Evolutionary conservation across 1,140 invertebrate species (phyloP).

Genomic region (Charaxes varanes): DNA sequence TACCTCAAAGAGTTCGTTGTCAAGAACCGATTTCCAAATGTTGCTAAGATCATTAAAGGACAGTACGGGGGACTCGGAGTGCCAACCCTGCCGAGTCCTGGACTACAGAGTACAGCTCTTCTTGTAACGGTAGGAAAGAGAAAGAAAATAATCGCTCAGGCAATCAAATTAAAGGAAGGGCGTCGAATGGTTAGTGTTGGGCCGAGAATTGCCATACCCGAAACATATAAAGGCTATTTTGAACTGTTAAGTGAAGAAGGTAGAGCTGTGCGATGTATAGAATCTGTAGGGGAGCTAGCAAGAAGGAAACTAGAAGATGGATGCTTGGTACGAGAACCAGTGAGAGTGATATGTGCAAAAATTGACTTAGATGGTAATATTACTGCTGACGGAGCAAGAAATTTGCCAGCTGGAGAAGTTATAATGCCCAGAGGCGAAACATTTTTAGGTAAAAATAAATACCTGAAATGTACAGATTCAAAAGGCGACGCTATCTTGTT

Average conservation of each 20-base stretch:
- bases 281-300: slow-evolving; percentile 88
- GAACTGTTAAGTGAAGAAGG: slow-evolving; percentile 96
- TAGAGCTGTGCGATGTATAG: slow-evolving; percentile 89
- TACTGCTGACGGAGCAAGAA: slow-evolving; percentile 83
- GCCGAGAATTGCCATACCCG: slow-evolving; percentile 90
- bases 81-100: slow-evolving; percentile 87
- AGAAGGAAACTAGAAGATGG: slow-evolving; percentile 85
- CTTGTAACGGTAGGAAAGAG: slow-evolving; percentile 88
- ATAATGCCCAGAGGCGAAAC: slow-evolving; percentile 84
- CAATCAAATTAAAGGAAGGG: slow-evolving; percentile 93
- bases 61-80: slow-evolving; percentile 92
- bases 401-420: slow-evolving; percentile 85
- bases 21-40: slow-evolving; percentile 86
- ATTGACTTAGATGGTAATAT: slow-evolving; percentile 78
- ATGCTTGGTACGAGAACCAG: slow-evolving; percentile 89
- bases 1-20: slow-evolving; percentile 87
- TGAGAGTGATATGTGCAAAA: slow-evolving; percentile 86
- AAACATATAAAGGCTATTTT: slow-evolving; percentile 93
- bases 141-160: slow-evolving; percentile 91
- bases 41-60: slow-evolving; percentile 93
- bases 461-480: slow-evolving; percentile 89
- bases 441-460: slow-evolving; percentile 80
- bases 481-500: slow-evolving; percentile 89
- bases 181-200: slow-evolving; percentile 84
- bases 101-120: slow-evolving; percentile 87